Evolutionary conservation across 2,797 vertebrate genomes (phyloP), one percentile per base, ranked within the genome.

Genomic region (Xenops minutus): DNA sequence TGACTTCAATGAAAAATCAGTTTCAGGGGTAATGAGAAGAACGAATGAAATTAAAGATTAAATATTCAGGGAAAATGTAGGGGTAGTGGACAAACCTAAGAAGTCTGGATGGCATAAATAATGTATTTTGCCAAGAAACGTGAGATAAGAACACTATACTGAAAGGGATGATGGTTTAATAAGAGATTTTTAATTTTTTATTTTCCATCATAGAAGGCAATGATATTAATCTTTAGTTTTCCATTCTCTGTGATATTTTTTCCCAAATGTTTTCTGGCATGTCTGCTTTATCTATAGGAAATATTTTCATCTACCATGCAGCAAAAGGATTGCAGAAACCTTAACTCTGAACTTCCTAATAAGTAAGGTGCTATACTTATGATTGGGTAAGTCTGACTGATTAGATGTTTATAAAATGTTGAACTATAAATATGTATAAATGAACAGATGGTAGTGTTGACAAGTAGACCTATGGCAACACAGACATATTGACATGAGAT

Each of bases 191-290:
- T 59, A 76, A 5, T 5, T 48, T 91, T 85, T 39, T 68, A 29
- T 67, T 73, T 39, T 58, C 0, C 0, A 0, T 48, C 22, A 24
- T 4, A 0, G 4, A 58, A 36, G 30, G 3, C 1, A 26, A 7
- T n/a, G 44, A 22, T 16, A 56, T 22, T 82, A 56, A 71, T 61
- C 23, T 46, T 74, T 58, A 76, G 6, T 5, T 48, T 89, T 85
- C 30, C 7, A 58, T 51, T 4, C 8, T 29, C 18, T n/a, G 2
- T 21, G 4, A 29, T 30, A 30, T 27, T 36, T 85, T 89, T 76
- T 76, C 41, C 21, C 21, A 58, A 69, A 43, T 3, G 51, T 62
- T 92, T 91, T 82, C 46, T 29, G 29, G 9, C 3, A n/a, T 46
- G 19, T 62, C 26, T 78, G 7, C 5, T 29, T 69, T 79, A 39